Conservation (phyloP, 1,140 invertebrate genomes). For the Andricus grossulariae region DNA sequence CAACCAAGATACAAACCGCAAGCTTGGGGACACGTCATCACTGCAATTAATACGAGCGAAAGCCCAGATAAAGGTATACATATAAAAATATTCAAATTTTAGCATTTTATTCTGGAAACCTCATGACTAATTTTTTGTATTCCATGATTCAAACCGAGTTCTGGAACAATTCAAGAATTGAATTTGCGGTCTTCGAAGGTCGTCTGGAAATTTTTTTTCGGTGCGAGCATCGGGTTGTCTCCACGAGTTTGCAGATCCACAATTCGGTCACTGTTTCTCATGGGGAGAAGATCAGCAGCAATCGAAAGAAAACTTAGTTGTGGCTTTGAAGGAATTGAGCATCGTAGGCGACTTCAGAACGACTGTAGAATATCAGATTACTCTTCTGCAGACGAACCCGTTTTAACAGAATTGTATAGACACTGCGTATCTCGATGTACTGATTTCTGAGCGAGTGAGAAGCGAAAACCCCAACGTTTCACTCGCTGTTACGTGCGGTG, state of each 20-base stretch:
- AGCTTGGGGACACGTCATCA: conserved; percentile 98
- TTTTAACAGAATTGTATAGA: conserved; percentile 96
- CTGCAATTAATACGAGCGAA: conserved; percentile 98
- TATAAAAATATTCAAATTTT: conserved; percentile 23
- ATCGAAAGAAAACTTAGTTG: conserved; percentile 95
- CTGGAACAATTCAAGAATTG: conserved; percentile 97
- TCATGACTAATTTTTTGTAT: neutral
- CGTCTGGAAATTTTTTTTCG: conserved; percentile 99
- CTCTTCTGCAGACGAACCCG: conserved; percentile 93
- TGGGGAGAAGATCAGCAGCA: conserved; percentile 99
- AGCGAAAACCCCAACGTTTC: conserved; percentile 96
- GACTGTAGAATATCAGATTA: conserved; percentile 98
- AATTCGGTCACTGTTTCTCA: conserved; percentile 99
- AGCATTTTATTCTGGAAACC: neutral
- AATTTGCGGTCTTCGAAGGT: conserved; percentile 99
- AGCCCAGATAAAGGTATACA: conserved; percentile 96
- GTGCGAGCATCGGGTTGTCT: conserved; percentile 97
- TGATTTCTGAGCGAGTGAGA: conserved; percentile 96
- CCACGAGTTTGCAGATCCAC: conserved; percentile 99
- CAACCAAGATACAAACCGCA: conserved; percentile 89
- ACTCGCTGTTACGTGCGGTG: conserved; percentile 94
- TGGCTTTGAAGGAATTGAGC: conserved; percentile 97
- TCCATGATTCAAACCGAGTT: conserved; percentile 97
- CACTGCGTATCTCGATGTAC: conserved; percentile 97
- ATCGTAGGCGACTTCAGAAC: conserved; percentile 99